Evolutionary conservation across 2,113 vertebrate genomes (phyloP).

Genomic region (Alaudala cheleensis): DNA sequence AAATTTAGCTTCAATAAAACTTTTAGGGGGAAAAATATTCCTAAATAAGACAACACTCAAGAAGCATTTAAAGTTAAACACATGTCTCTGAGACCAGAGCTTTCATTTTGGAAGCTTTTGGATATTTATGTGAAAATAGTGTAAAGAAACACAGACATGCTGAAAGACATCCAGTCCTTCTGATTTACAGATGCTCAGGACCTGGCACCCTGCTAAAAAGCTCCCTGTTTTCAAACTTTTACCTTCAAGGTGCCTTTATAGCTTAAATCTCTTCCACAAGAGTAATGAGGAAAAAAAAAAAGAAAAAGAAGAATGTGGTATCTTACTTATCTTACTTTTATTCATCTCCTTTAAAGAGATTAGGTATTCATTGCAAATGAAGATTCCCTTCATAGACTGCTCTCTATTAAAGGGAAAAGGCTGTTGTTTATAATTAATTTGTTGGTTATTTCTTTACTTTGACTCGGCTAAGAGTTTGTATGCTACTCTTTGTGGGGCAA

Average conservation of each 20-base stretch:
- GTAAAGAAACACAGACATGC: not conserved
- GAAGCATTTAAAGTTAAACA: not conserved
- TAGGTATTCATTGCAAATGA: not conserved
- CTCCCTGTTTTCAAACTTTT: not conserved
- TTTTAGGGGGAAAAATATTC: not conserved
- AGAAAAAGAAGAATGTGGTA: not conserved
- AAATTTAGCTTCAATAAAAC: not conserved
- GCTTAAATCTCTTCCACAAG: not conserved
- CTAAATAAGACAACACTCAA: not conserved
- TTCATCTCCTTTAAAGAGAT: not conserved
- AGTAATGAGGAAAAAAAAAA: not conserved
- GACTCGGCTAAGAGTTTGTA: not conserved
- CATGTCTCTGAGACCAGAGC: not conserved
- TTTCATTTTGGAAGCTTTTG: not conserved
- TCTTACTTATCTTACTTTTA: not conserved
- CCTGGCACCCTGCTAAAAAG: not conserved
- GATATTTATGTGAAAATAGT: not conserved
- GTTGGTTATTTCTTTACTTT: not conserved
- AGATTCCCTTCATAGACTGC: not conserved
- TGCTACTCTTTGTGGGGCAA: not conserved
- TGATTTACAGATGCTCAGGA: not conserved
- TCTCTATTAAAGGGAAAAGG: not conserved
- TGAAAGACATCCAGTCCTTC: not conserved
- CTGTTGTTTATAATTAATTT: not conserved
- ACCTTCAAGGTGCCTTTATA: not conserved